Evolutionary conservation across 2,113 vertebrate genomes (phyloP).

Genomic region (Benitochromis conjunctus): DNA sequence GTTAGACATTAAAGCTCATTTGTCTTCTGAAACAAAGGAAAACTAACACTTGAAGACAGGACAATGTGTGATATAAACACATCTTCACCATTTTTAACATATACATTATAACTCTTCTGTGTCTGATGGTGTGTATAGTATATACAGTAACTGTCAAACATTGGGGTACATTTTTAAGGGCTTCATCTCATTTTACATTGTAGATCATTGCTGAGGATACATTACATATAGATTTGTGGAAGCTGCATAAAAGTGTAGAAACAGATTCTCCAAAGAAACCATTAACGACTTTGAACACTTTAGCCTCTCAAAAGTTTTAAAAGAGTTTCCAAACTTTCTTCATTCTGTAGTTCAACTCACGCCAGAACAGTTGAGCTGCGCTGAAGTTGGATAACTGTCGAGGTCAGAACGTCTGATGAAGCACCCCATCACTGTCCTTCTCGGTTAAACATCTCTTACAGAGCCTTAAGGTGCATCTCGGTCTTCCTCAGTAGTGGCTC

Average conservation of each 20-base stretch:
- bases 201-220: neutral
- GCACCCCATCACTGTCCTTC: neutral
- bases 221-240: neutral
- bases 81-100: neutral
- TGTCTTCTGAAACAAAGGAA: neutral
- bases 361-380: neutral
- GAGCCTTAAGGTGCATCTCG: neutral
- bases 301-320: neutral
- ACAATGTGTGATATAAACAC: neutral
- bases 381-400: neutral
- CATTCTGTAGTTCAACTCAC: neutral
- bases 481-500: neutral
- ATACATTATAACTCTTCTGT: neutral
- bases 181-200: neutral
- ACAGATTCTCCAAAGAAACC: neutral
- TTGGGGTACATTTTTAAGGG: neutral
- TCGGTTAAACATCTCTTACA: neutral
- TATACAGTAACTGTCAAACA: neutral
- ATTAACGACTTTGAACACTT: neutral
- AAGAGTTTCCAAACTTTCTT: neutral
- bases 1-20: neutral
- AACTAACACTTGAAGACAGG: neutral
- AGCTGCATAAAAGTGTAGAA: neutral
- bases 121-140: no score
- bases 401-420: neutral